These are phyloP conservation scores for Gallinago paraguaiae DNA, from an alignment of 2,113 vertebrate species.

Conservation along the genomic window DNA sequence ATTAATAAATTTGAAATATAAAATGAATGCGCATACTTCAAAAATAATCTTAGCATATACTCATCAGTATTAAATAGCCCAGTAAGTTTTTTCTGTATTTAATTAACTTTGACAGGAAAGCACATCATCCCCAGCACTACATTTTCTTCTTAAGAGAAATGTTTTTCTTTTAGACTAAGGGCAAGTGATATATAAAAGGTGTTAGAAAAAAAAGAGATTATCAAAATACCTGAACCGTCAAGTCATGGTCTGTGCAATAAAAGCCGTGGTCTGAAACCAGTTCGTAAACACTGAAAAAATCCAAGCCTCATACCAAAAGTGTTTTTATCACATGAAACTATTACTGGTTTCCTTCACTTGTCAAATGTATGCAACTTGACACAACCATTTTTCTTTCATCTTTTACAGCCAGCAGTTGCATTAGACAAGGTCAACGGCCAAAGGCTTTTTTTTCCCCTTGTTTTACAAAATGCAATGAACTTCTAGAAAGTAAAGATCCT, in stretches of 20 bases:
- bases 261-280: neutral
- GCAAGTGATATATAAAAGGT: neutral
- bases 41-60: neutral
- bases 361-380: slow-evolving; percentile 27
- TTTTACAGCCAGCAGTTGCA: slow-evolving; percentile 16
- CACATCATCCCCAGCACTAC: neutral
- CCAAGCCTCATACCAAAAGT: neutral
- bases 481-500: neutral
- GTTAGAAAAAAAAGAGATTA: neutral
- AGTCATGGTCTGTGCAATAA: neutral
- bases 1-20: neutral
- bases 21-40: neutral
- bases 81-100: neutral
- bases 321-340: slow-evolving; percentile 22
- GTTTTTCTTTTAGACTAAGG: neutral
- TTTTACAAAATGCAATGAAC: slow-evolving; percentile 5
- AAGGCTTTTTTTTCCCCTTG: neutral
- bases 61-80: neutral
- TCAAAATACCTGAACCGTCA: neutral
- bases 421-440: slow-evolving; percentile 10
- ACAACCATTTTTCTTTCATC: slow-evolving; percentile 27
- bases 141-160: neutral
- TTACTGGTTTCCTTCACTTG: slow-evolving; percentile 52
- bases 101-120: neutral
- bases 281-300: neutral